phyloP scores from a whole-genome alignment of 1,140 invertebrate species.

The Leptinotarsa lineolata region DNA sequence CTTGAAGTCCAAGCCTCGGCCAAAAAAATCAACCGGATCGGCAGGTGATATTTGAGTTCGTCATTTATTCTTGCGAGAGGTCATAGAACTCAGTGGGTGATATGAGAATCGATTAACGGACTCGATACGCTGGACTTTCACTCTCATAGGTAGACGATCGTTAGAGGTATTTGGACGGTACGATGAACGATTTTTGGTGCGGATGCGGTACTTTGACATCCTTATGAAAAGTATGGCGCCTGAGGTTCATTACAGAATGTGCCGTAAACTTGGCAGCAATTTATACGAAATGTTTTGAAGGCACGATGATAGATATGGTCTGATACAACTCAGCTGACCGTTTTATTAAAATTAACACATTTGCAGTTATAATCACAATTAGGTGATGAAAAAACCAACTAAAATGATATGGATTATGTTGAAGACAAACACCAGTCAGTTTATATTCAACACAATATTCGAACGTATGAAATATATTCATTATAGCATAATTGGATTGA shows the following conservation, averaged over 20 bases:
- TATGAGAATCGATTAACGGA: background rate
- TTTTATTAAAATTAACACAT: too few relatives aligned
- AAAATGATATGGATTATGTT: too few relatives aligned
- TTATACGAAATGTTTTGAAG: background rate
- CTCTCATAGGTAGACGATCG: constrained; percentile 13
- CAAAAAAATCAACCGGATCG: background rate
- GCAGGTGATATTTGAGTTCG: constrained; percentile 1
- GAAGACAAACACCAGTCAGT: too few relatives aligned
- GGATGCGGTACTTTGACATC: constrained; percentile 7
- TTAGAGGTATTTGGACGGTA: background rate
- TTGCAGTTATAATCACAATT: too few relatives aligned
- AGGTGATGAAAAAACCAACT: too few relatives aligned
- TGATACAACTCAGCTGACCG: too few relatives aligned
- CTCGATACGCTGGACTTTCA: constrained; percentile 7
- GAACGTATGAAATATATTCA: too few relatives aligned
- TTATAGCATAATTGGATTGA: too few relatives aligned
- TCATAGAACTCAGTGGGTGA: constrained; percentile 10
- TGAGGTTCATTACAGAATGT: background rate
- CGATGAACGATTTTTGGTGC: background rate
- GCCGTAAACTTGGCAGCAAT: background rate
- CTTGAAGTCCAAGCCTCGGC: background rate
- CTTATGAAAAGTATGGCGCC: background rate
- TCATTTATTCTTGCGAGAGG: background rate
- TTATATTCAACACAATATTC: too few relatives aligned
- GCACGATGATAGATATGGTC: too few relatives aligned